Conservation (phyloP, 1,140 invertebrate species). For the Grapholita molesta region DNA sequence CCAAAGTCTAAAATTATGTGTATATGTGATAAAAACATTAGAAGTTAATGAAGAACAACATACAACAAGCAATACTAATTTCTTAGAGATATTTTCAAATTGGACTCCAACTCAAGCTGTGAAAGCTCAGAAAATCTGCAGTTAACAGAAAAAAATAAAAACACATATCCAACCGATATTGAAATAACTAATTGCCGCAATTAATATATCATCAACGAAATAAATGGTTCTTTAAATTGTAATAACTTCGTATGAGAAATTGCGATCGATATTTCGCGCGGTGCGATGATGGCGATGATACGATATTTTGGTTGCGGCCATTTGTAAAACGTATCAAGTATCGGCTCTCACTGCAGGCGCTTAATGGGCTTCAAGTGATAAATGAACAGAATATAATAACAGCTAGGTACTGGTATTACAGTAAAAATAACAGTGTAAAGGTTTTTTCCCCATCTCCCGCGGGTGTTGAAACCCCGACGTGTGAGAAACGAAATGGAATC, state of each 20-base stretch:
- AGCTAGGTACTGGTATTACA: background rate
- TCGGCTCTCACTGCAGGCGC: background rate
- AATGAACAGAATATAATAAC: background rate
- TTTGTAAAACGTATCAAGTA: slow-evolving; percentile 5
- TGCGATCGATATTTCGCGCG: slow-evolving; percentile 1
- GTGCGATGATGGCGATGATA: slow-evolving; percentile 1
- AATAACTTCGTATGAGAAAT: background rate
- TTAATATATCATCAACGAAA: background rate
- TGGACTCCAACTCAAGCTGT: no score
- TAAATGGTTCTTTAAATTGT: background rate
- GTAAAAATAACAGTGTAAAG: background rate
- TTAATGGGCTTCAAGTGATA: background rate
- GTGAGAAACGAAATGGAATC: no score
- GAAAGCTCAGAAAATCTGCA: no score
- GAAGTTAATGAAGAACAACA: no score
- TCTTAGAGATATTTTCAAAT: no score
- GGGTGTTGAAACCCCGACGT: no score
- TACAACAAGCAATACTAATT: no score
- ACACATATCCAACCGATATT: no score
- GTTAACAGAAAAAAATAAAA: no score
- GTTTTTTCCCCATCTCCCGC: no score
- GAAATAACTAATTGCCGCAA: background rate
- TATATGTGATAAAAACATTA: no score
- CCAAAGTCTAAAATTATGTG: no score
- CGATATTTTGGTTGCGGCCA: slow-evolving; percentile 1